Evolutionary conservation across 1,140 invertebrate genomes (phyloP).

Genomic region (Nebria ingens): DNA sequence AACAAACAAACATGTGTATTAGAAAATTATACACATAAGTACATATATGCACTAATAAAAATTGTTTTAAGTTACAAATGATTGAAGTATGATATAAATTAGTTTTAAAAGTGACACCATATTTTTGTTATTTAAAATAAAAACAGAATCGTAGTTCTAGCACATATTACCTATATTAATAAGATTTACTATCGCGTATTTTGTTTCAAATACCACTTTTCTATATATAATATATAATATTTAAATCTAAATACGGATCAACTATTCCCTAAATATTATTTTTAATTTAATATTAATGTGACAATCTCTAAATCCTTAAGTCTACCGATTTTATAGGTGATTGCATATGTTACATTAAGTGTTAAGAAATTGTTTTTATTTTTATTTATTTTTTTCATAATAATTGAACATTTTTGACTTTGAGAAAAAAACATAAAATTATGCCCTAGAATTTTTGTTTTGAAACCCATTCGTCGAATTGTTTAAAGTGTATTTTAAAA

Average conservation of each 20-base stretch:
- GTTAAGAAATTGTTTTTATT: conserved; percentile 17
- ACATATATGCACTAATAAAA: too few species aligned
- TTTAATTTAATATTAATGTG: conserved; percentile 30
- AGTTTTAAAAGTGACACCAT: too few species aligned
- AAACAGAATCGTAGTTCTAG: conserved; percentile 1
- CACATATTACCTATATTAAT: conserved; percentile 12
- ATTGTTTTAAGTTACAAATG: too few species aligned
- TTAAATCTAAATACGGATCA: conserved; percentile 29
- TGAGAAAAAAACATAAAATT: conserved; percentile 18
- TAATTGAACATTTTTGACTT: conserved; percentile 17
- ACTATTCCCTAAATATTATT: conserved; percentile 27
- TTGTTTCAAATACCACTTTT: conserved; percentile 3
- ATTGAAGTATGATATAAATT: too few species aligned
- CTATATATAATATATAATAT: conserved; percentile 23
- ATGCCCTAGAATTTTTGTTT: too few species aligned
- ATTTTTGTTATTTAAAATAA: not conserved
- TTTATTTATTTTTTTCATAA: too few species aligned
- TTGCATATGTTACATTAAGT: conserved; percentile 22
- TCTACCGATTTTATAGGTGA: conserved; percentile 25
- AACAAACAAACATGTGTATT: too few species aligned
- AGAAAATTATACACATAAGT: too few species aligned
- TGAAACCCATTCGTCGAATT: too few species aligned
- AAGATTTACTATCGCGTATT: conserved; percentile 15
- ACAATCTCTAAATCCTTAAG: conserved; percentile 22
- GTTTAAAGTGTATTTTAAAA: conserved; percentile 2